Evolutionary conservation across 2,797 vertebrate genomes (phyloP).

Genomic region (Gadopsis bispinosus): DNA sequence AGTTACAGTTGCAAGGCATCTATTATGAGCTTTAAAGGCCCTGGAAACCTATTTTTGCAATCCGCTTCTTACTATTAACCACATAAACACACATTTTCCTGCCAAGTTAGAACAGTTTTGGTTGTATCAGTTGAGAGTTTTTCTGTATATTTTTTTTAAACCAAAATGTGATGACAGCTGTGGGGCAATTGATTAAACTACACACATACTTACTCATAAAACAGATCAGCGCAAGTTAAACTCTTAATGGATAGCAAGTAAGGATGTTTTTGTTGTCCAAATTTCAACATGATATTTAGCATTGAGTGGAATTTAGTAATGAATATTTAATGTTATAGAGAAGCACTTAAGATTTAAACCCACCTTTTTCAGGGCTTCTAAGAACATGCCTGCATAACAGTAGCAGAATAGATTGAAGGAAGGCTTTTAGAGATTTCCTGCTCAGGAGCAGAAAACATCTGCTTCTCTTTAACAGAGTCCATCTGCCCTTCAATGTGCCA

Average conservation of each 20-base stretch:
- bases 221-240: not conserved
- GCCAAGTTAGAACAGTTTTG: slow-evolving; percentile 4
- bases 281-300: not conserved
- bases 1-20: not conserved
- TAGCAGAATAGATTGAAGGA: not conserved
- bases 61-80: not conserved
- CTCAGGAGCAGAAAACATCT: not conserved
- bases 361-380: not conserved
- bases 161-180: not conserved
- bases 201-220: not conserved
- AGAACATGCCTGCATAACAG: not conserved
- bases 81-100: slow-evolving; percentile 7
- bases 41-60: not conserved
- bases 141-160: not conserved
- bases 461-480: slow-evolving; percentile 5
- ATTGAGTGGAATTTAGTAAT: not conserved
- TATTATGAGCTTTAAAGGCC: not conserved
- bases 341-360: not conserved
- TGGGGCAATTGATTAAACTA: not conserved
- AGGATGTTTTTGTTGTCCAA: not conserved
- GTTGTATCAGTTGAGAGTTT: not conserved
- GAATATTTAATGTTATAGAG: not conserved
- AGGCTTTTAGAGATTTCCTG: not conserved
- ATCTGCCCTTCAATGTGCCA: not conserved
- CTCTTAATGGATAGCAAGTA: not conserved